Base-by-base conservation (phyloP, 2,888 invertebrate genomes). In the Agrochola lychnidis region DNA sequence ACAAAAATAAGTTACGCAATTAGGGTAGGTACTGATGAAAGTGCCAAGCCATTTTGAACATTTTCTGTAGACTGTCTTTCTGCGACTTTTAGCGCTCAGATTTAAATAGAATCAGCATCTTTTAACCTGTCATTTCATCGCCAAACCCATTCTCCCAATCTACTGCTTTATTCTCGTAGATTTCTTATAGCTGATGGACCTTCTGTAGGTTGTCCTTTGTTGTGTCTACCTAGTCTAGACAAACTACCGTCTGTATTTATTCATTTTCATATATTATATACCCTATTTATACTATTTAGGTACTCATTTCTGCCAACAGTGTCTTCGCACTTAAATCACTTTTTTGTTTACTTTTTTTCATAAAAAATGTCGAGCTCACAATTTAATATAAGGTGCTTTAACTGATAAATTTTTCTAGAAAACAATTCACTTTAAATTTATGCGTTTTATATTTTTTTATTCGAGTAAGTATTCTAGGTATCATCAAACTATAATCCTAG, bases 181-280 rank as follows among this genome's bases (percentile, higher is more conserved):
- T 36, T 36, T 36, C 36, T 36, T 36, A 36, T 36, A 36, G 36
- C 36, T 36, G 4, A 42, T 42, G 19, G 2, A 36, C 12, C 71
- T 82, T 79, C 61, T 75, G 59, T 36, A 12, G 0, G 1, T 30
- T 75, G 5, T 16, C 5, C 45, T 6, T n/a, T 40, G 19, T n/a
- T 30, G 42, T 36, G 4, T 12, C 16, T 30, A 57, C n/a, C n/a
- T 70, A 36, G 83, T 73, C 81, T 82, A 82, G 84, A 79, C 84
- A 45, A 66, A 75, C 64, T 72, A 66, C 25, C n/a, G 45, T 36
- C 71, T 72, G 16, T 75, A 75, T 74, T 73, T 69, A 79, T 79
- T 83, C 30, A 63, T 67, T 74, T 74, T 42, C 16, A 56, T 67
- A 14, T 64, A 30, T 3, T 36, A 36, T 36, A 36, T 36, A 36